phyloP scores from a whole-genome alignment of 2,888 invertebrate genomes.

The Synanthedon vespiformis region DNA sequence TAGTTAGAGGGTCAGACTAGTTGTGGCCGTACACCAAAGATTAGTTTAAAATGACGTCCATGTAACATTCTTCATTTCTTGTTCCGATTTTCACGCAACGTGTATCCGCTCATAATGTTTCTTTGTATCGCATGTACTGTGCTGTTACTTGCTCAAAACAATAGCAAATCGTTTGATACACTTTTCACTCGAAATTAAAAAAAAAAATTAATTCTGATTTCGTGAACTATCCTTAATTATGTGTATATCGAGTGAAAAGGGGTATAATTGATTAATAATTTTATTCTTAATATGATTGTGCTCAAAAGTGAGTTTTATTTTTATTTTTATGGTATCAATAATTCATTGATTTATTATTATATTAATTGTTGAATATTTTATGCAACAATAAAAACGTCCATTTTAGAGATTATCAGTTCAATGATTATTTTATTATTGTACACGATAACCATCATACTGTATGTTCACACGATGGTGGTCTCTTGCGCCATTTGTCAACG shows the following conservation, averaged over 20 bases:
- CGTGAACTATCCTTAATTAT: too few species aligned
- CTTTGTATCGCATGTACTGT: neutral
- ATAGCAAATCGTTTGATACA: slow-evolving; percentile 15
- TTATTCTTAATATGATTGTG: slow-evolving; percentile 52
- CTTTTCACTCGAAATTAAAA: too few species aligned
- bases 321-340: slow-evolving; percentile 46
- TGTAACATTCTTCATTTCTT: neutral
- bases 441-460: neutral
- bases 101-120: neutral
- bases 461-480: too few species aligned
- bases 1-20: slow-evolving; percentile 33
- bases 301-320: slow-evolving; percentile 51
- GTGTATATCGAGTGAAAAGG: too few species aligned
- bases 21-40: slow-evolving; percentile 66
- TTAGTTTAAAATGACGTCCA: slow-evolving; percentile 51
- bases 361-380: slow-evolving; percentile 26
- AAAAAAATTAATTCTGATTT: too few species aligned
- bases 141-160: slow-evolving; percentile 56
- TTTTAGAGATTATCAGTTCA: slow-evolving; percentile 8
- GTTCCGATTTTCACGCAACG: neutral
- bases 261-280: neutral
- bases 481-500: too few species aligned
- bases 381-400: slow-evolving; percentile 47
- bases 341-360: slow-evolving; percentile 14
- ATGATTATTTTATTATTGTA: neutral